Conservation (phyloP, 1,140 invertebrate genomes). For the Trichonephila clavata region DNA sequence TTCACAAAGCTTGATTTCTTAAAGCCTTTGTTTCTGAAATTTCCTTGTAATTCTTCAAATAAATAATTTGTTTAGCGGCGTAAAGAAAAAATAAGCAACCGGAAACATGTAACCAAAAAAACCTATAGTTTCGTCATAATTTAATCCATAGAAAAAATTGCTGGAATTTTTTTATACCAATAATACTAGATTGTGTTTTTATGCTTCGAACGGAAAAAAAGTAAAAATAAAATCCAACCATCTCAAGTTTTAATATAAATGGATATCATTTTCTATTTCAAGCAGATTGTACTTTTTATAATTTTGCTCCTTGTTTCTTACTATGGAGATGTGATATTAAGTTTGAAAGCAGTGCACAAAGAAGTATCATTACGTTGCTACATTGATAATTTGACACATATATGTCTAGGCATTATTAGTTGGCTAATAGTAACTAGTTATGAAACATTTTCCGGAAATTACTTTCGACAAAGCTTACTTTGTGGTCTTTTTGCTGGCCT, state of each 20-base stretch:
- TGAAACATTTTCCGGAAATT: neutral
- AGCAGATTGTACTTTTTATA: neutral
- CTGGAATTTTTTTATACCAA: too few species aligned
- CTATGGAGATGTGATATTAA: neutral
- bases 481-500: slow-evolving; percentile 78
- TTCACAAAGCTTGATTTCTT: too few species aligned
- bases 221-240: too few species aligned
- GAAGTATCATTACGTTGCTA: neutral
- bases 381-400: slow-evolving; percentile 43
- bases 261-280: neutral
- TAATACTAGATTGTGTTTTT: too few species aligned
- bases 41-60: too few species aligned
- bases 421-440: slow-evolving; percentile 56
- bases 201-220: too few species aligned
- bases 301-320: neutral
- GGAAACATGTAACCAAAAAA: too few species aligned
- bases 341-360: neutral
- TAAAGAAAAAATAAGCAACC: too few species aligned
- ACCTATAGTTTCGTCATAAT: too few species aligned
- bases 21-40: too few species aligned
- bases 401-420: slow-evolving; percentile 41
- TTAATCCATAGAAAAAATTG: too few species aligned
- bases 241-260: neutral
- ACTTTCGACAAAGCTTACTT: neutral
- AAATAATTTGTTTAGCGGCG: too few species aligned